These are phyloP conservation scores for Lepetodrilus schrolli DNA, from an alignment of 2,888 invertebrate species.

Conservation along the genomic window DNA sequence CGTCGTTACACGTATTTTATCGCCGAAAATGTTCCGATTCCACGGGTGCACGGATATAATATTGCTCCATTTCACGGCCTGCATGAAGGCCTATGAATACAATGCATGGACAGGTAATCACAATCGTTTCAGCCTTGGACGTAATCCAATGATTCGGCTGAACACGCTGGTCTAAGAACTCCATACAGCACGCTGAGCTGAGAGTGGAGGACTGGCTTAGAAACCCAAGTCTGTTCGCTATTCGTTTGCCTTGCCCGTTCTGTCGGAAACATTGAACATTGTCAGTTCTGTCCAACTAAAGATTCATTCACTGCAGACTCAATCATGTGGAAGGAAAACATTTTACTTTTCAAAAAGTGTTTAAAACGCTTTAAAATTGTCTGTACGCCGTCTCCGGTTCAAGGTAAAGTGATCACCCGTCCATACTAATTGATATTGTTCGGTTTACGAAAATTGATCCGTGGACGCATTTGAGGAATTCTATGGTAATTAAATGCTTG, in stretches of 20 bases:
- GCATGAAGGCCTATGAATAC: neutral
- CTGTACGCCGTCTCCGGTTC: neutral
- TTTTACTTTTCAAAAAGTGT: constrained; percentile 29
- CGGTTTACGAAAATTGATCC: constrained; percentile 17
- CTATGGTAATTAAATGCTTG: neutral
- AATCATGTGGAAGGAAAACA: constrained; percentile 24
- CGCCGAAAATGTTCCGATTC: too few relatives aligned
- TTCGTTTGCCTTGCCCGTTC: constrained; percentile 18
- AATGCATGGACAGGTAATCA: neutral
- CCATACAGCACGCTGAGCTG: neutral
- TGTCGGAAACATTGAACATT: constrained; percentile 4
- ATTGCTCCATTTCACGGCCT: neutral
- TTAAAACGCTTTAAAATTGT: constrained; percentile 7
- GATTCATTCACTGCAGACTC: constrained; percentile 18
- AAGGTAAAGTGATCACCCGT: neutral
- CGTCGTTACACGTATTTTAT: too few relatives aligned
- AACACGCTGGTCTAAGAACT: neutral
- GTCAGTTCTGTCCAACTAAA: neutral
- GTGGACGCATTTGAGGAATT: constrained; percentile 7
- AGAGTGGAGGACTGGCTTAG: neutral
- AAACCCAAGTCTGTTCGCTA: neutral
- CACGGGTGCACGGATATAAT: too few relatives aligned
- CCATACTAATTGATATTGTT: constrained; percentile 25
- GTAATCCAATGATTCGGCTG: constrained; percentile 13
- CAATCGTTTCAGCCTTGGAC: neutral